phyloP scores from a whole-genome alignment of 2,888 invertebrate genomes.

The Cantharis rustica region DNA sequence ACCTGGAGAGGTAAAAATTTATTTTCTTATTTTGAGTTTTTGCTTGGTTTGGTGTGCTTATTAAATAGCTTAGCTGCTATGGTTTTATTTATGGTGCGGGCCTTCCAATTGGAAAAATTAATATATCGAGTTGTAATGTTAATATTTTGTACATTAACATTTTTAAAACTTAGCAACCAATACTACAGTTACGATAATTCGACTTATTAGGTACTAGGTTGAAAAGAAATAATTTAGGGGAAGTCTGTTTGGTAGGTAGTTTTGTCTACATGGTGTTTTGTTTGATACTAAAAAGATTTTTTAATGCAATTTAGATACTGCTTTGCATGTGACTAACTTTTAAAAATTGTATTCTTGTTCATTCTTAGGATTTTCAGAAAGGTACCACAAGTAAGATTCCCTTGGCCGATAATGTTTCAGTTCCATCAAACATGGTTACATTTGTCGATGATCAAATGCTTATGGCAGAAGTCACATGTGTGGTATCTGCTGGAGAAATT shows the following conservation, averaged over 20 bases:
- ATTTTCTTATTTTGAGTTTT: neutral
- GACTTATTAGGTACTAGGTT: too few species aligned
- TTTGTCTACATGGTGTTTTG: neutral
- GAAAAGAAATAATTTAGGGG: too few species aligned
- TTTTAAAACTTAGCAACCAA: too few species aligned
- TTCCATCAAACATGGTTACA: slow-evolving; percentile 50
- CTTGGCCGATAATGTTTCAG: slow-evolving; percentile 43
- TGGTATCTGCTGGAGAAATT: slow-evolving; percentile 56
- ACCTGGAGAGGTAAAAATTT: slow-evolving; percentile 50
- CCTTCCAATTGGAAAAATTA: neutral
- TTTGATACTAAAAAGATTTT: neutral
- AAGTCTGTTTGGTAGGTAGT: too few species aligned
- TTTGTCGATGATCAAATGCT: slow-evolving; percentile 53
- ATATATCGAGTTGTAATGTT: too few species aligned
- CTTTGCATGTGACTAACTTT: slow-evolving; percentile 20
- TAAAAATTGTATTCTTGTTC: slow-evolving; percentile 19
- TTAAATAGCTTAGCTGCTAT: neutral
- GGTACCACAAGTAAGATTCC: slow-evolving; percentile 25
- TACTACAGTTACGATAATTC: too few species aligned
- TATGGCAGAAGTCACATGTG: slow-evolving; percentile 54
- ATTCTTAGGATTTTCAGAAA: slow-evolving; percentile 52
- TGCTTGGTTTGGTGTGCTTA: neutral
- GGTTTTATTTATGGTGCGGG: neutral
- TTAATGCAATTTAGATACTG: neutral
- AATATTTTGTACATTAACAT: too few species aligned